Percentiles rank a stretch among this genome's conserved stretches.
These are phyloP conservation scores for Probosciger aterrimus DNA, from an alignment of 2,113 vertebrate species.

Conservation along the genomic window DNA sequence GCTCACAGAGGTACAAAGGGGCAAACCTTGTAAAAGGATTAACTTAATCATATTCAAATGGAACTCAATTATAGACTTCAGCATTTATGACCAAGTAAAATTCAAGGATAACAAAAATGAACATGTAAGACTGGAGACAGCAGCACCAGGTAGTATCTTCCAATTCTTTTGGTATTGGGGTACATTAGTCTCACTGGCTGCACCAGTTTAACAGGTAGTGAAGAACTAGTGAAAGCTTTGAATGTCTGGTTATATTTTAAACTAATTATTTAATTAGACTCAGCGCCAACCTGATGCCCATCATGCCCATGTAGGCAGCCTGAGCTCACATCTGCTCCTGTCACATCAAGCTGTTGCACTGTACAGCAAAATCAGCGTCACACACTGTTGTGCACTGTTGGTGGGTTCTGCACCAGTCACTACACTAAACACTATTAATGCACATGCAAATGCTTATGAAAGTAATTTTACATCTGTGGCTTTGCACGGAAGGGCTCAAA, in stretches of 20 bases:
- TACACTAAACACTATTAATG: neutral
- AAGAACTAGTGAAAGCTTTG: neutral
- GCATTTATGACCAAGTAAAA: neutral
- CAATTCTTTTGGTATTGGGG: fast-evolving
- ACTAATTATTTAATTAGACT: neutral
- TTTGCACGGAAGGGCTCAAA: neutral
- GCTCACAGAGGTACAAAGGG: neutral
- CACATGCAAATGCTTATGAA: neutral
- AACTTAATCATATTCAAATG: neutral
- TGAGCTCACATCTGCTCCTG: fast-evolving
- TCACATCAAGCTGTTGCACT: neutral
- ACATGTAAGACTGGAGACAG: neutral
- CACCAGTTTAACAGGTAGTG: neutral
- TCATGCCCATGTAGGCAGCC: neutral
- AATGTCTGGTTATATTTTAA: neutral
- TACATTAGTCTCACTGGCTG: neutral
- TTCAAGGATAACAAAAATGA: neutral
- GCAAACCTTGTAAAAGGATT: neutral
- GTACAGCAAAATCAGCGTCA: neutral
- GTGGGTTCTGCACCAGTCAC: fast-evolving
- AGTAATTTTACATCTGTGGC: neutral
- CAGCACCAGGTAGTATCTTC: neutral
- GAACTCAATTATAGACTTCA: neutral
- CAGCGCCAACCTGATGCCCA: neutral
- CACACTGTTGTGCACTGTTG: fast-evolving